Evolutionary conservation across 92 coral and sea anemone species (phyloP), one percentile per base, ranked within the genome.

Genomic region (Siderastrea siderea): DNA sequence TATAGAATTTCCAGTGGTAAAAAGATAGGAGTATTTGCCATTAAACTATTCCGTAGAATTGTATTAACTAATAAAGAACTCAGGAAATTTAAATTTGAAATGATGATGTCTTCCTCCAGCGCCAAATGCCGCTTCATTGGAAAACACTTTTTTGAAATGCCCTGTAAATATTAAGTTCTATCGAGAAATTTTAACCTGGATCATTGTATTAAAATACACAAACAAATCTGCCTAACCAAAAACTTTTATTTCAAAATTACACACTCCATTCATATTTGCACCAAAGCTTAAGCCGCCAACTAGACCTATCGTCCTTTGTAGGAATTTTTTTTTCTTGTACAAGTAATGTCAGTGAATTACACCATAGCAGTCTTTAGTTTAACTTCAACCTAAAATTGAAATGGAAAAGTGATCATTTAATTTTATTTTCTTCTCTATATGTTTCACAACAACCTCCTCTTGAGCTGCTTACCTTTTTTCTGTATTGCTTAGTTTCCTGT

Each of bases 361-460:
- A 60, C 16, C 65, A 3, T 60, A 60, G 16, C 16, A 60, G 16
- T 14, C 16, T 60, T 5, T 17, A 60, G 16, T 60, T 60, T 60
- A 60, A 11, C 12, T 11, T 11, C 14, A 60, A 60, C 16, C 12
- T 60, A 60, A 60, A 60, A 60, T 11, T 60, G 65, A 38, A 68
- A 68, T 68, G 74, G 74, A 68, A 68, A 26, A 68, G 17, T 68
- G 74, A 68, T 46, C 17, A 68, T 68, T 68, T 68, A 68, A 68
- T 44, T 68, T 26, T 26, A 26, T 26, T 26, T 26, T 26, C 38
- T 26, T 26, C 38, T 26, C 38, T 26, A 26, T 26, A 26, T 26
- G 38, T 26, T 26, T 26, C 38, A 26, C 38, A 26, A 0, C 38
- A 26, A 26, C 38, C 38, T 26, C 38, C 38, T 26, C 38, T 26